A percentile compares a stretch with the other conserved stretches of the same genome.
phyloP scores from a whole-genome alignment of 2,888 invertebrate genomes.

The Drosophila meridiana region DNA sequence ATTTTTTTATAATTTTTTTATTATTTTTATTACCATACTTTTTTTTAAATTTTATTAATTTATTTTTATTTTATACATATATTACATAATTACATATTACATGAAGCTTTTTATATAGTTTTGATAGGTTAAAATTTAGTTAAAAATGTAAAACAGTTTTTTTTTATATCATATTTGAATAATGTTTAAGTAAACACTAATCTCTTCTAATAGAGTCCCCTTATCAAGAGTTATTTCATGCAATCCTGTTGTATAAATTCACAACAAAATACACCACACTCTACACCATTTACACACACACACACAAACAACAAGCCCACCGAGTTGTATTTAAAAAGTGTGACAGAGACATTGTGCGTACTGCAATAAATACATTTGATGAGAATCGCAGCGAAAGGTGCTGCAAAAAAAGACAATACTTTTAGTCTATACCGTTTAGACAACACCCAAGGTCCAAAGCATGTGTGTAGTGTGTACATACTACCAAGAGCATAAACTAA shows the following conservation, averaged over 20 bases:
- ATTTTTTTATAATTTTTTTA: too few relatives aligned
- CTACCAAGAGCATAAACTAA: constrained; percentile 3
- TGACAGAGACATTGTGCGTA: constrained; percentile 19
- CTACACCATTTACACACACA: constrained; percentile 8
- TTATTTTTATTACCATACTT: too few relatives aligned
- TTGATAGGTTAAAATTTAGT: neutral
- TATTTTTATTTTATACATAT: too few relatives aligned
- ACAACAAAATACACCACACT: constrained; percentile 22
- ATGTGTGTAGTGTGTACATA: constrained; percentile 48
- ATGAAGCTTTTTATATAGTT: neutral
- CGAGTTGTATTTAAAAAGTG: constrained; percentile 12
- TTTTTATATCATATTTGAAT: neutral
- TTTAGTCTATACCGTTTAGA: constrained; percentile 37
- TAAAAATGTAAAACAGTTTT: neutral
- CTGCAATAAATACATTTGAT: neutral
- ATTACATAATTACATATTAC: too few relatives aligned
- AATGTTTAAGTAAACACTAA: neutral
- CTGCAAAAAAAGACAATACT: neutral
- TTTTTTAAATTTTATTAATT: too few relatives aligned
- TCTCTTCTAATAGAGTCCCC: neutral
- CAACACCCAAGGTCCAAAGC: constrained; percentile 23
- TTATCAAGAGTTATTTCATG: constrained; percentile 24
- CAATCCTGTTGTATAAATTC: constrained; percentile 21
- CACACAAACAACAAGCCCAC: constrained; percentile 20
- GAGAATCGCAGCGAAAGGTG: constrained; percentile 37